Conservation (phyloP, 2,888 invertebrate species). For the Spodoptera exigua region DNA sequence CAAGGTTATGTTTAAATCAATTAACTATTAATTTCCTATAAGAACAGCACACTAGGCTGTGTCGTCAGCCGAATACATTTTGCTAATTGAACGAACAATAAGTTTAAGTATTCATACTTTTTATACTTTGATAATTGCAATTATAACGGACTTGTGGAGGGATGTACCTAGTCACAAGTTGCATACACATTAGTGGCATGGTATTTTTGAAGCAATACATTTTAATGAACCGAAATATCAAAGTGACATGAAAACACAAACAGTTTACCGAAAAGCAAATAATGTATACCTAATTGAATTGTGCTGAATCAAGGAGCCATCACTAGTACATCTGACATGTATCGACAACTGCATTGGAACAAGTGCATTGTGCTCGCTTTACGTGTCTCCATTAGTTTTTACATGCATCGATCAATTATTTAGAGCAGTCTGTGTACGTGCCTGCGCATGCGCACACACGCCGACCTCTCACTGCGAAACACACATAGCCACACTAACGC, state of each 20-base stretch:
- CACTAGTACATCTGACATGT: slow-evolving; percentile 53
- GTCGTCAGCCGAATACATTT: no score
- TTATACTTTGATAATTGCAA: no score
- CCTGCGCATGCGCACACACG: slow-evolving; percentile 64
- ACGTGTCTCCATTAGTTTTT: slow-evolving; percentile 70
- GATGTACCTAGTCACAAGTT: no score
- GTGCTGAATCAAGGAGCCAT: slow-evolving; percentile 42
- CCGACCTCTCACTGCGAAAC: slow-evolving; percentile 29
- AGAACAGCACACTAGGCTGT: no score
- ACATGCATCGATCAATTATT: slow-evolving; percentile 68
- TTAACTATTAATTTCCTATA: no score
- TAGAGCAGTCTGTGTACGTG: slow-evolving; percentile 77
- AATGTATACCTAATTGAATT: slow-evolving; percentile 38
- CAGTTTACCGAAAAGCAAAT: slow-evolving; percentile 19
- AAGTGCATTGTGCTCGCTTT: slow-evolving; percentile 62
- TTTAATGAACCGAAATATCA: slow-evolving; percentile 30
- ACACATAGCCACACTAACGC: slow-evolving; percentile 8
- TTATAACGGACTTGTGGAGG: no score
- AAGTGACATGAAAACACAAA: slow-evolving; percentile 34
- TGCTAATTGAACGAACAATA: no score
- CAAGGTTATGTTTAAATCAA: no score
- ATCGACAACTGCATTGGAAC: slow-evolving; percentile 56
- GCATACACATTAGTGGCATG: no score
- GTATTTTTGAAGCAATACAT: no score
- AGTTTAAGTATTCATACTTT: no score